Evolutionary conservation across 2,888 invertebrate genomes (phyloP).

Genomic region (Drosophila multiciliata): DNA sequence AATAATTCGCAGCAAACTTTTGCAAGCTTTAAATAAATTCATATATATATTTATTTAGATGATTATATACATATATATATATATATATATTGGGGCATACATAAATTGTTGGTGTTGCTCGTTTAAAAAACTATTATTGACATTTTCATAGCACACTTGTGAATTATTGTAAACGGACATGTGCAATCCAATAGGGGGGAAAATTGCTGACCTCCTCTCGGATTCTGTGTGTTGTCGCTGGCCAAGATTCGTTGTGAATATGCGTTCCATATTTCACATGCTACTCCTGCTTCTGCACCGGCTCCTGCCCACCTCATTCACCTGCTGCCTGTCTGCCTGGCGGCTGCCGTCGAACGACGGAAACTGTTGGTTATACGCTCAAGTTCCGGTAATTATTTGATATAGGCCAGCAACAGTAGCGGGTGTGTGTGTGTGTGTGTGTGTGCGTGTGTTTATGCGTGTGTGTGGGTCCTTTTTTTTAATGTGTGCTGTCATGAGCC

Average conservation of each 20-base stretch:
- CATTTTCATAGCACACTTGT: slow-evolving; percentile 65
- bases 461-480: slow-evolving; percentile 10
- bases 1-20: slow-evolving; percentile 28
- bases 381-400: slow-evolving; percentile 78
- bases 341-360: slow-evolving; percentile 51
- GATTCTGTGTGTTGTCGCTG: background rate
- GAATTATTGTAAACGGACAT: slow-evolving; percentile 76
- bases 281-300: slow-evolving; percentile 4
- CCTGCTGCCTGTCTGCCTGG: slow-evolving; percentile 15
- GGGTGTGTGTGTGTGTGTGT: slow-evolving; percentile 1
- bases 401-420: slow-evolving; percentile 59
- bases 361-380: slow-evolving; percentile 75
- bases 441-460: slow-evolving; percentile 2
- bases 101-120: slow-evolving; percentile 46
- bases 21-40: slow-evolving; percentile 56
- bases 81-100: background rate
- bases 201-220: background rate
- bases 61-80: background rate
- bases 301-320: background rate
- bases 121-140: slow-evolving; percentile 76
- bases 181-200: slow-evolving; percentile 38
- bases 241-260: slow-evolving; percentile 27
- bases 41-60: slow-evolving; percentile 7
- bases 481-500: slow-evolving; percentile 16
- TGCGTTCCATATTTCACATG: slow-evolving; percentile 40